Base-by-base conservation (phyloP, 2,888 invertebrate genomes). In the Meghimatium bilineatum region DNA sequence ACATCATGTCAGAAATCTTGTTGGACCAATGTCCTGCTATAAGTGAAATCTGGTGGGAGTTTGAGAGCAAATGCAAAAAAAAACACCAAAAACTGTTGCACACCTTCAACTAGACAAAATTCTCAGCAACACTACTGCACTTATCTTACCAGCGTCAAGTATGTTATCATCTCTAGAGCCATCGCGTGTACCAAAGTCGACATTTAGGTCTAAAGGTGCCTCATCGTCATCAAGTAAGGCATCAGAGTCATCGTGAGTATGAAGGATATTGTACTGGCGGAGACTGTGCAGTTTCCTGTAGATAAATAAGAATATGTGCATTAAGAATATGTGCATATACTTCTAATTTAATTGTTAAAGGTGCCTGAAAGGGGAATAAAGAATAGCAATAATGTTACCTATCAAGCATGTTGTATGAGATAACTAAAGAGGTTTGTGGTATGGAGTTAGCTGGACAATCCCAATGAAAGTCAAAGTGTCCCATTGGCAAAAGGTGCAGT, bases 161-260 rank as follows among this genome's bases (percentile, higher is more conserved):
- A 86, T 84, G 29, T 74, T 44, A 71, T 88, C 87, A 81, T 85
- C 86, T 23, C 85, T 77, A 20, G 56, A 75, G n/a, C 80, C 81
- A 1, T 74, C 83, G 44, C 72, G 38, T n/a, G 36, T 44, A 23
- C 86, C 86, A 78, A 87, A 84, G 69, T 88, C 87, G 29, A 86
- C 84, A 56, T 87, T 85, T 32, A 88, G 83, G 79, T 89, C 88
- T 71, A 89, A 82, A 10, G 88, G 88, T 32, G 89, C 87, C 69
- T 88, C 89, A 63, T 88, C 88, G 83, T 87, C 88, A 78, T 87
- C 87, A 60, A 89, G 82, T 76, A 89, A 69, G 32, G 84, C 82
- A 82, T 89, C 88, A 32, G 87, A 84, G 77, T 87, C 87, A 72
- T 86, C 85, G 0, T 86, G 82, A 34, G 76, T 84, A 49, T 85